Evolutionary conservation across 1,140 invertebrate species (phyloP).

Genomic region (Sinella curviseta): DNA sequence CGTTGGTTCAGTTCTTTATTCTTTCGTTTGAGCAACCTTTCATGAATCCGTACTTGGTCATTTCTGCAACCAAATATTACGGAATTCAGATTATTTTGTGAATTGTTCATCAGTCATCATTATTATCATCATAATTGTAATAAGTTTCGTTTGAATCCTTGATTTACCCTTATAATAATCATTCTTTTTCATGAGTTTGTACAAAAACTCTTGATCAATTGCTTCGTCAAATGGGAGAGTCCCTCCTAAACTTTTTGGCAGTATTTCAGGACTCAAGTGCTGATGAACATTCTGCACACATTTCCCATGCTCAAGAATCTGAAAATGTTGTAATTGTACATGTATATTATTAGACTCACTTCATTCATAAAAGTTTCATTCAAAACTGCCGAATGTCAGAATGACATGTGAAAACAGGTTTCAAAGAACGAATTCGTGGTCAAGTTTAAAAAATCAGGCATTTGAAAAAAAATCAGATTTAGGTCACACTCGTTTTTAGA

Average conservation of each 20-base stretch:
- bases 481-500: no score
- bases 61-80: background rate
- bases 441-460: slow-evolving; percentile 5
- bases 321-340: background rate
- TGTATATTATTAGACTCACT: background rate
- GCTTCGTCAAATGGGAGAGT: slow-evolving; percentile 21
- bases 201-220: slow-evolving; percentile 25
- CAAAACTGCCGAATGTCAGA: background rate
- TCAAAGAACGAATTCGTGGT: background rate
- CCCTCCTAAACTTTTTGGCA: slow-evolving; percentile 35
- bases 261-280: slow-evolving; percentile 30
- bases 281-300: slow-evolving; percentile 24
- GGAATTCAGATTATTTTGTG: background rate
- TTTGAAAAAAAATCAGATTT: no score
- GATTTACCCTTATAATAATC: slow-evolving; percentile 28
- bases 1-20: no score
- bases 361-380: no score
- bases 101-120: background rate
- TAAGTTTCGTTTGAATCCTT: background rate
- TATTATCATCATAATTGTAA: background rate
- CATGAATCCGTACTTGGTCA: background rate
- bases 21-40: no score
- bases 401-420: no score
- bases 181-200: slow-evolving; percentile 7
- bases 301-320: slow-evolving; percentile 36